Evolutionary conservation across 2,888 invertebrate genomes (phyloP), one percentile per base, ranked within the genome.

Genomic region (Villa cingulata): DNA sequence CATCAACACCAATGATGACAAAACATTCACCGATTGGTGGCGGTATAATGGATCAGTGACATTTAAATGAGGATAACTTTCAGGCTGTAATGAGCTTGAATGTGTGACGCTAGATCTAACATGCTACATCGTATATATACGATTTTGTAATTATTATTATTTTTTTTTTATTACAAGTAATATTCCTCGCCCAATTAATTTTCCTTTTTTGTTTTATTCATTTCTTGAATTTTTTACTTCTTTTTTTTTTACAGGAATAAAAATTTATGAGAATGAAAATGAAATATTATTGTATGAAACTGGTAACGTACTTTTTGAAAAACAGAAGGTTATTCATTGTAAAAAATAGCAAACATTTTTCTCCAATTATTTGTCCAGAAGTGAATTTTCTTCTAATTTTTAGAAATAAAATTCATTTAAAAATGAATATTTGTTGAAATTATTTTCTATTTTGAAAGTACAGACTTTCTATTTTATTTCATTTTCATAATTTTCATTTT

Each of bases 31-130:
- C 17, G 10, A n/a, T 29, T 12, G 42, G 42, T 14, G 46, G 41
- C 43, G 46, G 37, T 27, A 12, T 32, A 32, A 12, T 59, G 56
- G 68, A 70, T 60, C 70, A 68, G 70, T 68, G 68, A 68, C 68
- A 68, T 60, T 65, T 65, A 61, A 37, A 41, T 19, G 43, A 48
- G 34, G 27, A 45, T 14, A 48, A 50, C 23, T 37, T 27, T 18
- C 45, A 48, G 41, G 46, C 46, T 29, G 44, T 40, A 23, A 42
- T 48, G 29, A 44, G 46, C 41, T 48, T 48, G 44, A 43, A 48
- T 41, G 51, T 48, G 51, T 51, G 51, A 51, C 51, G 48, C 39
- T 48, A 48, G 41, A 39, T 36, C 17, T 32, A 32, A 12, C 3
- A 32, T 12, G 12, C 6, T 37, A 16, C 5, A 7, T 7, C 38